Conservation (phyloP, 2,888 invertebrate species). For the Podabrus alpinus region DNA sequence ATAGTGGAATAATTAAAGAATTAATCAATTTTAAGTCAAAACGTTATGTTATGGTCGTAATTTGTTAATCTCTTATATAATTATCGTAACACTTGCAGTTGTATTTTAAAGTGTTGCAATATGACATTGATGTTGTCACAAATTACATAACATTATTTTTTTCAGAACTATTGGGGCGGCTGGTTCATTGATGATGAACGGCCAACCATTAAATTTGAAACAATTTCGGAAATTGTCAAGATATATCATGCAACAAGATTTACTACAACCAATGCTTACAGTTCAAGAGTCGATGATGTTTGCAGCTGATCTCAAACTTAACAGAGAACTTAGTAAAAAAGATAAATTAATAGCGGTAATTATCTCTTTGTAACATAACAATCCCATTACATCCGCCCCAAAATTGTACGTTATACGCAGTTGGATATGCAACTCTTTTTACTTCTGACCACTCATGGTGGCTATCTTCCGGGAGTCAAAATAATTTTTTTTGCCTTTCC, state of each 20-base stretch:
- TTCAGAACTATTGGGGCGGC: constrained; percentile 59
- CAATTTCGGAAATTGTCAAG: constrained; percentile 86
- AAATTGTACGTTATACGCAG: background rate
- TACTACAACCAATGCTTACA: constrained; percentile 83
- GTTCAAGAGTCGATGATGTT: constrained; percentile 87
- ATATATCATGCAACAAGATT: constrained; percentile 94
- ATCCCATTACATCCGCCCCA: background rate
- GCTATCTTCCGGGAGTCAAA: background rate
- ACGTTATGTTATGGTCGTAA: background rate
- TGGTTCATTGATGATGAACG: constrained; percentile 81
- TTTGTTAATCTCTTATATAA: background rate
- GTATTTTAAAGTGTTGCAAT: background rate
- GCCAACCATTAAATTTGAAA: constrained; percentile 72
- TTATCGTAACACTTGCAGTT: background rate
- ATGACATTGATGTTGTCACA: background rate
- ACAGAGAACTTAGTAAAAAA: constrained; percentile 61
- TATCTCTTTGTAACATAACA: constrained; percentile 27
- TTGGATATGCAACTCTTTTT: background rate
- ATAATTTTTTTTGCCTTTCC: no score
- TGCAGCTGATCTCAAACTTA: constrained; percentile 88
- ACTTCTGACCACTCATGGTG: background rate
- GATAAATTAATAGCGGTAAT: constrained; percentile 76
- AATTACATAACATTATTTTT: background rate
- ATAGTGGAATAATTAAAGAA: background rate
- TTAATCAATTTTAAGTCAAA: background rate